Evolutionary conservation across 2,113 vertebrate genomes (phyloP).

Genomic region (Pseudopipra pipra): DNA sequence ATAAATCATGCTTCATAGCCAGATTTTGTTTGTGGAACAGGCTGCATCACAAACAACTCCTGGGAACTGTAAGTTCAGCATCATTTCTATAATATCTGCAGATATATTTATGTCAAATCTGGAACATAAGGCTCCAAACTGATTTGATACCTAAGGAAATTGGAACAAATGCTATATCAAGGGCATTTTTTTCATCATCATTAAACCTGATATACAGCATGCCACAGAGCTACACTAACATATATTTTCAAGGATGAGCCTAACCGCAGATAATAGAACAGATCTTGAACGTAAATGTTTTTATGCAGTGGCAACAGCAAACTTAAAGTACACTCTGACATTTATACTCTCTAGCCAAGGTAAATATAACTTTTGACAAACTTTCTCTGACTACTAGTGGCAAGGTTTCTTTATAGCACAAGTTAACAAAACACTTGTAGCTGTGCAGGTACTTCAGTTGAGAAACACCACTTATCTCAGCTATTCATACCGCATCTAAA

Average conservation of each 20-base stretch:
- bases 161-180: neutral
- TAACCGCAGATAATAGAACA: constrained; percentile 8
- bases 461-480: constrained; percentile 2
- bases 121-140: neutral
- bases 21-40: neutral
- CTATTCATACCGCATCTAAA: neutral
- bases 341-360: neutral
- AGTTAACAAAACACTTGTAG: neutral
- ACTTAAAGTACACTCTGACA: neutral
- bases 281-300: neutral
- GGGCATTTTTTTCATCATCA: neutral
- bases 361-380: constrained; percentile 8
- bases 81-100: neutral
- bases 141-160: neutral
- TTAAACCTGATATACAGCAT: neutral
- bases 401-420: constrained; percentile 2
- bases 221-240: neutral
- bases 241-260: neutral
- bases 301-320: neutral
- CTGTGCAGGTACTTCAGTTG: neutral
- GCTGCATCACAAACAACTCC: neutral
- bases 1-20: neutral
- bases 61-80: neutral
- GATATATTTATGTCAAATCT: constrained; percentile 5
- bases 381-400: neutral